Evolutionary conservation across 30 jellyfish, hydroid and myxozoan species (phyloP).

Genomic region (Chrysaora quinquecirrha): DNA sequence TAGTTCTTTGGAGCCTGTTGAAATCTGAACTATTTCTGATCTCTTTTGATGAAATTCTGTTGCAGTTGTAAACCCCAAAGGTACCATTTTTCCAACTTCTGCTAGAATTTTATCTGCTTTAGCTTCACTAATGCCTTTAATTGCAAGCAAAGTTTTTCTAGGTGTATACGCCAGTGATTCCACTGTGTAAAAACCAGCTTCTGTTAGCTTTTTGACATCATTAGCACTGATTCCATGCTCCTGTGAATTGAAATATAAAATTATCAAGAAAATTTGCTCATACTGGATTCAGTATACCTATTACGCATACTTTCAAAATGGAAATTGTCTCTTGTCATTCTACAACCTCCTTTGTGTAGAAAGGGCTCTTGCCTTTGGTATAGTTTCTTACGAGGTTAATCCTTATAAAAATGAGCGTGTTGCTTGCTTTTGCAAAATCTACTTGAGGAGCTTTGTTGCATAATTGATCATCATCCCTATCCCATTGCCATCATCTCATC

Average conservation of each 20-base stretch:
- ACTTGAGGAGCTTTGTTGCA: too few species aligned
- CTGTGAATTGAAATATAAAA: constrained; percentile 20
- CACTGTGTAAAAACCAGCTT: constrained; percentile 98
- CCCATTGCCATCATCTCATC: too few species aligned
- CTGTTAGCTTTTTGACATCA: constrained; percentile 93
- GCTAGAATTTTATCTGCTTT: constrained; percentile 96
- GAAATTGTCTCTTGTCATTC: too few species aligned
- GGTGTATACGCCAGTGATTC: constrained; percentile 98
- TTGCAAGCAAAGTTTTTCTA: constrained; percentile 85
- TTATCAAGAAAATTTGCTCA: too few species aligned
- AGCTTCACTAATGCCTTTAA: constrained; percentile 99
- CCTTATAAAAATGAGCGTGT: too few species aligned
- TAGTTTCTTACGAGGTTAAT: too few species aligned
- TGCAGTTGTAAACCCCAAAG: constrained; percentile 99
- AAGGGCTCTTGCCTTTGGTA: too few species aligned
- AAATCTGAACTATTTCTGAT: constrained; percentile 90
- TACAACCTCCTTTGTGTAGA: too few species aligned
- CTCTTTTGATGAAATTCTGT: constrained; percentile 98
- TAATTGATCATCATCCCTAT: too few species aligned
- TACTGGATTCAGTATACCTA: too few species aligned
- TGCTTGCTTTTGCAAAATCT: too few species aligned
- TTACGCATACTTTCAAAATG: too few species aligned
- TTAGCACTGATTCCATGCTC: constrained; percentile 95
- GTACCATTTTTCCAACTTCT: constrained; percentile 93
- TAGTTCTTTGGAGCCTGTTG: constrained; percentile 97